A percentile compares a stretch with the other conserved stretches of the same genome.
Conservation (phyloP, 1,140 invertebrate genomes). For the Vanessa tameamea region DNA sequence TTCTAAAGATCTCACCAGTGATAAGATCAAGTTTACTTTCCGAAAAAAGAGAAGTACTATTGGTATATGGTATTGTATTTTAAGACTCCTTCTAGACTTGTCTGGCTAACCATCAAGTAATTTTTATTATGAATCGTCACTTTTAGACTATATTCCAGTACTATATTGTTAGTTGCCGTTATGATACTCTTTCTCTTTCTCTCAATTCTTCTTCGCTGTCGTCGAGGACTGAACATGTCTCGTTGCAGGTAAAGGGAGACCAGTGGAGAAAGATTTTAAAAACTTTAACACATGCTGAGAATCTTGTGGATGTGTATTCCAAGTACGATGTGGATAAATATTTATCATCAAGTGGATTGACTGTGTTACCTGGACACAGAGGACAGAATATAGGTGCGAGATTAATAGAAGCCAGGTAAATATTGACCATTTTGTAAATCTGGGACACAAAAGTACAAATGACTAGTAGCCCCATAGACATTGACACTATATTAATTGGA, state of each 20-base stretch:
- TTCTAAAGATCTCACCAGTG: too few species aligned
- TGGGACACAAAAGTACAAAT: neutral
- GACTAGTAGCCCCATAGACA: too few species aligned
- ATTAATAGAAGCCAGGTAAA: slow-evolving; percentile 70
- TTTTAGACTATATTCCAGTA: too few species aligned
- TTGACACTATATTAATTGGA: too few species aligned
- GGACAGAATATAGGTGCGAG: slow-evolving; percentile 76
- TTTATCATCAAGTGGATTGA: slow-evolving; percentile 71
- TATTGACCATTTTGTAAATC: neutral
- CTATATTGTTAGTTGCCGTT: neutral
- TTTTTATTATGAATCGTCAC: too few species aligned
- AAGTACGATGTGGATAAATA: slow-evolving; percentile 62
- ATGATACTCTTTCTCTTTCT: neutral
- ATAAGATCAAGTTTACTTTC: too few species aligned
- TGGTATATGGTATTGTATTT: too few species aligned
- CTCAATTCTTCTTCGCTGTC: too few species aligned
- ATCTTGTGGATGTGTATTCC: slow-evolving; percentile 60
- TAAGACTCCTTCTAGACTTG: too few species aligned
- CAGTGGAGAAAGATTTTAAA: slow-evolving; percentile 58
- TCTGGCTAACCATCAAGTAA: too few species aligned
- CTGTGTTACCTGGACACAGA: slow-evolving; percentile 61
- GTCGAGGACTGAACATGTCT: neutral
- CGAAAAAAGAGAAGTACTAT: too few species aligned
- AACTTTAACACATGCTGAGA: slow-evolving; percentile 51
- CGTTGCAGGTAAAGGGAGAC: slow-evolving; percentile 58